Base-by-base conservation (phyloP, 2,888 invertebrate genomes). In the Prenolepis imparis region DNA sequence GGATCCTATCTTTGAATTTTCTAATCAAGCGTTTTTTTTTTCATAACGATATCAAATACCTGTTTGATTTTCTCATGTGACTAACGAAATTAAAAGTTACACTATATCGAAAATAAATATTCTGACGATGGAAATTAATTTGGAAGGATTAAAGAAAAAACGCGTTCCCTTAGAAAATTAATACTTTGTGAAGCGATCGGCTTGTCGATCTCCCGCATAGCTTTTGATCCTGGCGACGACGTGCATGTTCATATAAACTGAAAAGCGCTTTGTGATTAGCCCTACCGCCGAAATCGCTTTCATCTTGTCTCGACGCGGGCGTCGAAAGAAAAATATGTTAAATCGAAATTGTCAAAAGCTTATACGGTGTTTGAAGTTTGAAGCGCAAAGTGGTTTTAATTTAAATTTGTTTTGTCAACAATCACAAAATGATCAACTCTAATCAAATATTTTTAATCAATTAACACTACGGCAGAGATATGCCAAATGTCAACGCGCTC, bases 251-350 rank as follows among this genome's bases (percentile, higher is more conserved):
- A 72, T 36, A 72, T 80, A 80, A 52, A 80, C 44, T 59, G 72
- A 80, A 80, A 80, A 61, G 72, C 59, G 59, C 78, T 80, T 80
- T 80, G 78, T 78, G 78, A 80, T 80, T 80, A 80, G 59, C 78
- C 44, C 44, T 44, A 24, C 12, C 18, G 44, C 8, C 24, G 57
- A 59, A 78, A 72, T 80, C 72, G 44, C 72, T 80, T 80, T 80
- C 72, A 80, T 80, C 78, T 72, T 57, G 72, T 80, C 57, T 80
- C 57, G 59, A 72, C 32, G 44, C 12, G 59, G 44, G 59, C 21
- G 44, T 59, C n/a, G 72, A 59, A 72, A 44, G 24, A 80, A 80
- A 80, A 72, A 72, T 72, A 80, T 72, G 72, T 59, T 70, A 72
- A 72, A 78, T 78, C 72, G 78, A 72, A 78, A 72, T 80, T 72